A percentile compares a stretch with the other conserved stretches of the same genome.
These are phyloP conservation scores for Scaptomyza flava DNA, from an alignment of 2,888 invertebrate species.

Conservation along the genomic window DNA sequence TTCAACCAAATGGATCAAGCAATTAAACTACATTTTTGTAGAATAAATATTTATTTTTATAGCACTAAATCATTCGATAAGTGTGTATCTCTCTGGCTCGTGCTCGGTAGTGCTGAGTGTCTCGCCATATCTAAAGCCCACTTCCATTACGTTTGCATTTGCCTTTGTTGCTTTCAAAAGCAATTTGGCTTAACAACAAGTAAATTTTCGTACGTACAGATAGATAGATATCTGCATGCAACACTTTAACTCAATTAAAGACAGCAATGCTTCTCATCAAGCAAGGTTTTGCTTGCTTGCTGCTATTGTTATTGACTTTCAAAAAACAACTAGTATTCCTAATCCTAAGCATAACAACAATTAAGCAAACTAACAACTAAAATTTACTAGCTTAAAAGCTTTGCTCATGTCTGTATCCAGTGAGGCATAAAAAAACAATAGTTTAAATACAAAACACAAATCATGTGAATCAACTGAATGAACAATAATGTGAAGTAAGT, in stretches of 20 bases:
- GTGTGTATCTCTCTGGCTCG: constrained; percentile 34
- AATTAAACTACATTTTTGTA: constrained; percentile 33
- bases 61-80: constrained; percentile 56
- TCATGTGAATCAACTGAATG: neutral
- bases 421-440: neutral
- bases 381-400: constrained; percentile 4
- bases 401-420: constrained; percentile 13
- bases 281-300: constrained; percentile 23
- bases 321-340: constrained; percentile 41
- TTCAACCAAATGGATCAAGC: constrained; percentile 16
- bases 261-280: constrained; percentile 45
- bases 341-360: constrained; percentile 37
- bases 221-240: constrained; percentile 19
- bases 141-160: constrained; percentile 21
- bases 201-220: constrained; percentile 17
- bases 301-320: constrained; percentile 50
- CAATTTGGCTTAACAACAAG: constrained; percentile 74
- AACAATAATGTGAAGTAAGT: neutral
- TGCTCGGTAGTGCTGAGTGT: constrained; percentile 21
- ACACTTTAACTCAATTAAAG: constrained; percentile 70
- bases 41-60: constrained; percentile 27
- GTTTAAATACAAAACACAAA: neutral
- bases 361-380: neutral
- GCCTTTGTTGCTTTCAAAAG: constrained; percentile 45
- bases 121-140: constrained; percentile 27